Conservation (phyloP, 2,888 invertebrate genomes). For the Idaea aversata region DNA sequence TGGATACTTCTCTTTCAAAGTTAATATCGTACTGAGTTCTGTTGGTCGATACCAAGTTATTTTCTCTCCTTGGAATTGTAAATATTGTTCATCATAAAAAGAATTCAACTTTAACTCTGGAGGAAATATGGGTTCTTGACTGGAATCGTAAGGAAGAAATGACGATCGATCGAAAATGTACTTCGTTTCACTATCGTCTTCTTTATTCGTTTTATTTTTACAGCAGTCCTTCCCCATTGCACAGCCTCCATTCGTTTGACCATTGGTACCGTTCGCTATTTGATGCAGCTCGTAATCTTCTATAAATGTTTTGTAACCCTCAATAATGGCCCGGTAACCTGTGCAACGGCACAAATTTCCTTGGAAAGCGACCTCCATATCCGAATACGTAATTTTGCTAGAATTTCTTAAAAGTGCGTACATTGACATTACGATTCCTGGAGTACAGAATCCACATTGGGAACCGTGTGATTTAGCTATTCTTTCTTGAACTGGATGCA, state of each 20-base stretch:
- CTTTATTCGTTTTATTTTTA: conserved; percentile 63
- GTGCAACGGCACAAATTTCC: conserved; percentile 91
- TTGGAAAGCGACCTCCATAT: conserved; percentile 88
- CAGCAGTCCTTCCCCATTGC: conserved; percentile 84
- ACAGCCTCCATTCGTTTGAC: conserved; percentile 56
- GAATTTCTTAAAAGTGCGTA: conserved; percentile 86
- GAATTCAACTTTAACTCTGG: conserved; percentile 85
- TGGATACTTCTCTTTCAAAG: conserved; percentile 83
- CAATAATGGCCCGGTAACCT: conserved; percentile 92
- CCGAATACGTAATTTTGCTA: conserved; percentile 70
- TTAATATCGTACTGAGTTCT: conserved; percentile 79
- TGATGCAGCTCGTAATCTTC: conserved; percentile 84
- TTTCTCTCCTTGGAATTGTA: conserved; percentile 72
- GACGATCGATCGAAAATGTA: conserved; percentile 81
- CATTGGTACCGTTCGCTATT: conserved; percentile 34
- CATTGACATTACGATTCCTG: conserved; percentile 96
- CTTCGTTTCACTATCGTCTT: conserved; percentile 69
- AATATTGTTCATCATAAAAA: conserved; percentile 79
- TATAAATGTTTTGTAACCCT: conserved; percentile 88
- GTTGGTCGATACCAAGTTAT: conserved; percentile 87
- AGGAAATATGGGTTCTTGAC: conserved; percentile 92
- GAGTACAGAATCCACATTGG: conserved; percentile 94
- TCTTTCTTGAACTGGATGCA: conserved; percentile 90
- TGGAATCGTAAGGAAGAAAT: conserved; percentile 85
- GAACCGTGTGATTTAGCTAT: conserved; percentile 92